Percentiles rank a stretch among this genome's conserved stretches.
Evolutionary conservation across 2,797 vertebrate genomes (phyloP).

Genomic region (Mormyrus hasselquistii): DNA sequence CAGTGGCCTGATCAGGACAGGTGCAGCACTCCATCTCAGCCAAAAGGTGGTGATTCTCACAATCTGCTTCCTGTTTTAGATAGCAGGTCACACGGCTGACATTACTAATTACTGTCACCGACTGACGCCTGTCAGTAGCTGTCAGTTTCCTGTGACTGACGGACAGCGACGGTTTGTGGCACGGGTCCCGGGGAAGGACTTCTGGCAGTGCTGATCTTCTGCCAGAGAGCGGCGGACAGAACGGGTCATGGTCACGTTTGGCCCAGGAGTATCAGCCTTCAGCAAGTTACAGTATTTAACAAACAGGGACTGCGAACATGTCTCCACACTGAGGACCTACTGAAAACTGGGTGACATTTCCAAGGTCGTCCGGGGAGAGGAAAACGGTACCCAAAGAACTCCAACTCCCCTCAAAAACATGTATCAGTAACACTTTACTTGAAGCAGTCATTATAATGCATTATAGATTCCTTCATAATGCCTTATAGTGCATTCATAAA

Average conservation of each 20-base stretch:
- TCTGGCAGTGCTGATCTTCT: slow-evolving; percentile 25
- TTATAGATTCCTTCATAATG: not conserved
- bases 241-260: not conserved
- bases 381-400: not conserved
- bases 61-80: slow-evolving; percentile 2
- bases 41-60: not conserved
- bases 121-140: slow-evolving; percentile 60
- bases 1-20: not conserved
- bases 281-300: not conserved
- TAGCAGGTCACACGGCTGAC: slow-evolving; percentile 21
- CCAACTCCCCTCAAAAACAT: not conserved
- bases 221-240: not conserved
- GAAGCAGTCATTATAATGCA: not conserved
- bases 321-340: not conserved
- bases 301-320: not conserved
- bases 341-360: not conserved
- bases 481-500: not conserved
- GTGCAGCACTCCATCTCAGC: not conserved
- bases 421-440: not conserved
- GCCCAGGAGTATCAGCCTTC: not conserved
- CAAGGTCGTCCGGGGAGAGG: not conserved
- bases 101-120: slow-evolving; percentile 40
- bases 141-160: slow-evolving; percentile 43
- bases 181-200: slow-evolving; percentile 48
- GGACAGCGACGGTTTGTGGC: slow-evolving; percentile 51